Percentiles rank a stretch among this genome's conserved stretches.
Evolutionary conservation across 2,888 invertebrate genomes (phyloP).

Genomic region (Caenorhabditis imperialis): DNA sequence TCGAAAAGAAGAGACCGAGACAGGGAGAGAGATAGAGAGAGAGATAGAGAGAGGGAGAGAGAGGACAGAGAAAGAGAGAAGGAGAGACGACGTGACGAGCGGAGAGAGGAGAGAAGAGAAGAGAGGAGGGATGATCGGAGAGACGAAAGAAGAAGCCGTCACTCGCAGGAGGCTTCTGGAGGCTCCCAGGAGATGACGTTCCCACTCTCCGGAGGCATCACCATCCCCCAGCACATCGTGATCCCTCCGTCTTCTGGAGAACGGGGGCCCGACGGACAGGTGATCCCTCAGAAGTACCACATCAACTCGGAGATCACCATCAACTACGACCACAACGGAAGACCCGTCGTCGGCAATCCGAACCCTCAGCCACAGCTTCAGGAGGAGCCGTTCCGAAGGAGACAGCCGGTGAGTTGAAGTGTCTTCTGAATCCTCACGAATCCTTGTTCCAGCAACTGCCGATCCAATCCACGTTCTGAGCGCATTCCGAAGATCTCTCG

Average conservation of each 20-base stretch:
- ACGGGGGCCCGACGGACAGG: constrained; percentile 66
- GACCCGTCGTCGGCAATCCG: constrained; percentile 19
- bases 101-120: constrained; percentile 29
- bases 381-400: constrained; percentile 38
- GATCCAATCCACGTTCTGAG: constrained; percentile 52
- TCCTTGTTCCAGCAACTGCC: constrained; percentile 44
- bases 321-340: constrained; percentile 73
- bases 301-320: constrained; percentile 78
- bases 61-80: constrained; percentile 33
- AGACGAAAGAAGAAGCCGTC: constrained; percentile 27
- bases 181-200: constrained; percentile 43
- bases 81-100: constrained; percentile 20
- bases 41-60: constrained; percentile 15
- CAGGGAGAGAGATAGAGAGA: no score
- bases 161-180: constrained; percentile 30
- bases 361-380: neutral
- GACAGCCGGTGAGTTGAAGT: constrained; percentile 23
- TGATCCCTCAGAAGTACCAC: constrained; percentile 72
- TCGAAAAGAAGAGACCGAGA: constrained; percentile 42
- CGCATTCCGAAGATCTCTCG: constrained; percentile 13
- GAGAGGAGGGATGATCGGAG: constrained; percentile 25
- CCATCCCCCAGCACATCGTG: constrained; percentile 77
- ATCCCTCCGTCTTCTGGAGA: constrained; percentile 71
- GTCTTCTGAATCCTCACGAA: neutral
- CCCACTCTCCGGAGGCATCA: constrained; percentile 62